These are phyloP conservation scores for Galemys pyrenaicus DNA, from an alignment of 2,113 vertebrate genomes.

Conservation along the genomic window DNA sequence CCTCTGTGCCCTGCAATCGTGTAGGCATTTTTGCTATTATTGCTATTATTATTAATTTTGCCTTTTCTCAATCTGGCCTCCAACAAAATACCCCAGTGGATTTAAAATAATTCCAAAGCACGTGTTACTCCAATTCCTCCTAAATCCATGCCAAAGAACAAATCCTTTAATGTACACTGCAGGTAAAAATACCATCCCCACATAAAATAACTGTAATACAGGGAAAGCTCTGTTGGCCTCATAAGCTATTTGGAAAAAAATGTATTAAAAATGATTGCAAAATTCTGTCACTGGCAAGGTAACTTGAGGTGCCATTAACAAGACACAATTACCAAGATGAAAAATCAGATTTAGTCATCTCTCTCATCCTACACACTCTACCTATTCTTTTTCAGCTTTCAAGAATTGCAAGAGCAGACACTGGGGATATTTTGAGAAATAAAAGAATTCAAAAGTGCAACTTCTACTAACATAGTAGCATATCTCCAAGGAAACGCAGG, in stretches of 20 bases:
- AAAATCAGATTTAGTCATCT: not conserved
- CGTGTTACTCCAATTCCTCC: slow-evolving; percentile 9
- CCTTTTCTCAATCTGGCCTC: slow-evolving; percentile 17
- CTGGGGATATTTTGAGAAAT: slow-evolving; percentile 45
- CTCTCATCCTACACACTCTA: not conserved
- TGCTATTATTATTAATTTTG: not conserved
- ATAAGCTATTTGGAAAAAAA: not conserved
- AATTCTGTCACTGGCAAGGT: not conserved
- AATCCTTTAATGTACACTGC: slow-evolving; percentile 47
- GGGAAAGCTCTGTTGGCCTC: not conserved
- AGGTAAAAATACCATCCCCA: slow-evolving; percentile 40
- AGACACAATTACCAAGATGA: not conserved
- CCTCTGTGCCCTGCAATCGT: not conserved
- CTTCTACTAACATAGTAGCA: slow-evolving; percentile 43
- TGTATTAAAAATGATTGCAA: not conserved
- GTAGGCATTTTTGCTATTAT: not conserved
- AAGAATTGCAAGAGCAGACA: not conserved
- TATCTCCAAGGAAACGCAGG: slow-evolving; percentile 44
- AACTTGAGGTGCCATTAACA: not conserved
- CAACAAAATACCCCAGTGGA: not conserved
- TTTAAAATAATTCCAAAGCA: slow-evolving; percentile 49
- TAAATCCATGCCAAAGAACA: slow-evolving; percentile 55
- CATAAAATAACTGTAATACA: slow-evolving; percentile 43
- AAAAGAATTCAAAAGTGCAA: slow-evolving; percentile 49
- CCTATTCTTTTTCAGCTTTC: slow-evolving; percentile 31